Evolutionary conservation across 2,888 invertebrate species (phyloP), one percentile per base, ranked within the genome.

Genomic region (Oxyteleia sp.): DNA sequence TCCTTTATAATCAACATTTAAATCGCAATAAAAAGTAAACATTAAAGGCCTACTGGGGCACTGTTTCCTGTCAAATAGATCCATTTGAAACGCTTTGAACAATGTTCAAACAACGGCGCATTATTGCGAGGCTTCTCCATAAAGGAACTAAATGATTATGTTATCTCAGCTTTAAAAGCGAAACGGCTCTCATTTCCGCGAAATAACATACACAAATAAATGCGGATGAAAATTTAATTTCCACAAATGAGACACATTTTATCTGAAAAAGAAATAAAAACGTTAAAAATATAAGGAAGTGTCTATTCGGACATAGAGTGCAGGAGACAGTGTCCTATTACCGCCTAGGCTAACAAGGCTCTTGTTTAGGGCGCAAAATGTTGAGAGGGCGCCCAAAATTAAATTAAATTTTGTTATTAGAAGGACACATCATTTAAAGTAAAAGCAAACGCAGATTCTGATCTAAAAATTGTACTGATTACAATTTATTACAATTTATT

Each of bases 91-190:
- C 69, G 66, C 66, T 59, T 57, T 68, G 47, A 69, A 76, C 75
- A 57, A 64, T 45, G 47, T 55, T 57, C 57, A 75, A 75, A 78
- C 68, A 78, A 69, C 55, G 55, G 20, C 15, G 57, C 66, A 47
- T 63, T 63, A 69, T 61, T 43, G 47, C 53, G 8, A 57, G 51
- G 57, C 64, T 47, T 35, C 72, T 72, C 64, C 51, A 45, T 32
- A 49, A 57, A 64, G 75, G 78, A 78, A 78, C 78, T 78, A 35
- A 63, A 78, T 78, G 78, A 78, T 69, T 78, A 76, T 61, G 69
- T 69, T 78, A 78, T 78, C 78, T 69, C 63, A 41, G 69, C 69
- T 69, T 78, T 63, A 69, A 69, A 78, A 63, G 63, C 59, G 43
- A 69, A 78, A 69, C 69, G 69, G 53, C n/a, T 78, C 63, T 69